Evolutionary conservation across 2,797 vertebrate species (phyloP), one percentile per base, ranked within the genome.

Genomic region (Tamandua tetradactyla): DNA sequence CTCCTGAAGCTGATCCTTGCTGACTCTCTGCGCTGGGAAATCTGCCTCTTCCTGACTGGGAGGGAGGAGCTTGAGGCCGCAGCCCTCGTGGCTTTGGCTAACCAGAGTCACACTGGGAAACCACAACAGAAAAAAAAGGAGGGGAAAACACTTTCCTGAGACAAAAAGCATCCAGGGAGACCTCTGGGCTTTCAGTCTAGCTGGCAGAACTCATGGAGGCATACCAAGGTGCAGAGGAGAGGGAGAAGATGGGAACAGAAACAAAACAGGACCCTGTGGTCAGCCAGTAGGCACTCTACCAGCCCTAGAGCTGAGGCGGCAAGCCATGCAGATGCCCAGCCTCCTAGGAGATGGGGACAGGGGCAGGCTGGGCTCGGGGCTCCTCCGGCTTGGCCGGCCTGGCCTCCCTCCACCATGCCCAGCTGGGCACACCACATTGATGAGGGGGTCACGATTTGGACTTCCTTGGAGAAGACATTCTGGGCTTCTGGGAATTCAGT

Each of bases 21-120:
- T 3, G 2, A 44, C 55, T 69, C 86, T 83, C 83, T 5, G 1
- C 49, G 0, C 3, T 49, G 66, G 83, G 83, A 96, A 93, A 74
- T 79, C 11, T 14, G 91, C 76, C 94, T 87, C 89, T 82, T 93
- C 81, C 89, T 91, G 72, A 75, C 59, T n/a, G 35, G 61, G 86
- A 92, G 88, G 92, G 92, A 81, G 52, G 61, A 71, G 86, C 57
- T 68, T 42, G 87, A 85, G 57, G 92, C 87, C 44, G 1, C 49
- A 35, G 72, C 35, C 89, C 80, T 89, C 80, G 14, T 0, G 2
- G 74, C 52, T n/a, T 15, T 57, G 68, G 80, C 68, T 89, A 92
- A 89, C 74, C 89, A 93, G 68, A 95, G 61, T 95, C 95, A 86
- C 7, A 7, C 75, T 76, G 66, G 12, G 55, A 94, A 97, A 94